Evolutionary conservation across 2,113 vertebrate species (phyloP), one percentile per base, ranked within the genome.

Genomic region (Petrocephalus zakoni): DNA sequence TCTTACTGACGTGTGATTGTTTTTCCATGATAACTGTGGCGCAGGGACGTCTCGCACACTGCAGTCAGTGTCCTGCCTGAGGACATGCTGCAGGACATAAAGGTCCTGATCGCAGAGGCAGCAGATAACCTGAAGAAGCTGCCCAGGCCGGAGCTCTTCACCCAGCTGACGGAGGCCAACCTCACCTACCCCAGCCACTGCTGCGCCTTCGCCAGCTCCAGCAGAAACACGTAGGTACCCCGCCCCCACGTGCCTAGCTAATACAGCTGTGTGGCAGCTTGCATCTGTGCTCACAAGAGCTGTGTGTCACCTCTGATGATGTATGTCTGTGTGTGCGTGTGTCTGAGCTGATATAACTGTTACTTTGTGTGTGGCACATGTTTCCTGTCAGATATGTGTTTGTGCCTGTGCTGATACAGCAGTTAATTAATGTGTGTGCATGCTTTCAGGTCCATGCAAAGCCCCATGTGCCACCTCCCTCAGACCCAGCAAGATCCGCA

Each of bases 121-220:
- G 93, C 96, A 7, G 93, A 95, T 82, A 93, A 94, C 85, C 95
- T 99, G 83, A 99, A 97, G 94, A 96, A 95, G 84, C 95, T 99
- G 88, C 98, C 98, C 68, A 95, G 93, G 21, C 93, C 96, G 91
- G 95, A 96, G 55, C 96, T 94, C 85, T 97, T 99, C 91, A 92
- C 93, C 42, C 92, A 95, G 51, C 96, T 99, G 56, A 90, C 92
- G 22, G 93, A 97, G 55, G 97, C 97, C 92, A 95, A 95, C 87
- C 96, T 99, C 92, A 99, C 98, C 15, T 99, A 99, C 91, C 94
- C 97, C 19, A 98, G 98, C 85, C 98, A 99, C 92, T 99, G 98
- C 93, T 99, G 98, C 88, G 96, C 97, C 42, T 98, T 99, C 91
- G 87, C 94, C 75, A 88, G 81, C 88, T 83, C 53, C 52, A 58